Conservation (phyloP, 35 echinoderm and acorn worm genomes). For the Anneissia japonica region DNA sequence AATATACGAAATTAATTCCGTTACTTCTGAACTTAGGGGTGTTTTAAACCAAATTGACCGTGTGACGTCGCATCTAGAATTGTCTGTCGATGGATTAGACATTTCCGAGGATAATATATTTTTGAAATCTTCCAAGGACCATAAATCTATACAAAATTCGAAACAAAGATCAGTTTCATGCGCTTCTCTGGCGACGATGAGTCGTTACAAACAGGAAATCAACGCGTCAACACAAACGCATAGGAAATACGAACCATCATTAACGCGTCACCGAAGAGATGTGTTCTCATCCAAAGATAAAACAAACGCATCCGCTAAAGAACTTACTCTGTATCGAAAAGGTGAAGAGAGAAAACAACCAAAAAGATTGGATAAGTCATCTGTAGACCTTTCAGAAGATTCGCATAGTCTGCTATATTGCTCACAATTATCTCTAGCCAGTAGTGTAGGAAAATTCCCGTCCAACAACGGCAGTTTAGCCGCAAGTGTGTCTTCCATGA, state of each 20-base stretch:
- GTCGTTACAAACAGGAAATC: not conserved
- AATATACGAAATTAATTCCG: not conserved
- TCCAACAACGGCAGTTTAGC: not conserved
- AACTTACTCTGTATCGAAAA: not conserved
- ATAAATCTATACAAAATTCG: not conserved
- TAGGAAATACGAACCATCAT: not conserved
- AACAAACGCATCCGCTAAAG: not conserved
- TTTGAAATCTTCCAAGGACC: not conserved
- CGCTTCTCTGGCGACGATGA: not conserved
- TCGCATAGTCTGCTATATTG: not conserved
- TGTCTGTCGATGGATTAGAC: not conserved
- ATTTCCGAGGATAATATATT: not conserved
- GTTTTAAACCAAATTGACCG: not conserved
- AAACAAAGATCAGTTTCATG: not conserved
- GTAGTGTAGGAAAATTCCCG: not conserved
- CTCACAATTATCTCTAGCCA: not conserved
- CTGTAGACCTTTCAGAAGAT: not conserved
- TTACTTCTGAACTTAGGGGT: not conserved
- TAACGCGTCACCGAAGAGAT: not conserved
- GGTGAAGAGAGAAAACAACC: not conserved
- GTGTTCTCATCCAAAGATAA: not conserved
- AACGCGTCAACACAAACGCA: not conserved
- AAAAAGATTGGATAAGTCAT: not conserved
- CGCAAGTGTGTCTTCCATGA: not conserved
- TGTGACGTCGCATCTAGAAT: not conserved